Percentiles rank a stretch among this genome's conserved stretches.
Conservation (phyloP, 1,140 invertebrate genomes). For the Aphelenchoides besseyi region DNA sequence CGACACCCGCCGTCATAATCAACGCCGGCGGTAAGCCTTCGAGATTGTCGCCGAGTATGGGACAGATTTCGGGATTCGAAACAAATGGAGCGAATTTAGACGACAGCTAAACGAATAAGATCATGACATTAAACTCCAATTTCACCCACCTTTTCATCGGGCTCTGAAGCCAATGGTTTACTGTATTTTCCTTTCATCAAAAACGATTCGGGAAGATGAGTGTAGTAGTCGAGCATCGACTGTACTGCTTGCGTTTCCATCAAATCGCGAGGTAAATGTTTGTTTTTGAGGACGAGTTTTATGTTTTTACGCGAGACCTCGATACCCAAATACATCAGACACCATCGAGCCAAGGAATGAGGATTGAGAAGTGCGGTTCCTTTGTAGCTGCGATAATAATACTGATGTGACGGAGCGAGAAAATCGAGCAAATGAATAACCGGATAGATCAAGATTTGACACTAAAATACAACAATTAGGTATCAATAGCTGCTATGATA, state of each 20-base stretch:
- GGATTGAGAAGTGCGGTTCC: constrained; percentile 48
- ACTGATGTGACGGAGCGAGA: constrained; percentile 45
- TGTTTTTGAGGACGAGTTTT: constrained; percentile 41
- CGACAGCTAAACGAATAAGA: constrained; percentile 31
- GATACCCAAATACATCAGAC: constrained; percentile 48
- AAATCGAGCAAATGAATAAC: constrained; percentile 51
- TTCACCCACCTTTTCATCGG: neutral
- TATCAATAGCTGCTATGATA: neutral
- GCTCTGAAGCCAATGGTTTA: neutral
- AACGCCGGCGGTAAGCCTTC: constrained; percentile 37
- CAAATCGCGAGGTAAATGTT: constrained; percentile 38
- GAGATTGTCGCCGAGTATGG: constrained; percentile 38
- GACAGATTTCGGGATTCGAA: constrained; percentile 44
- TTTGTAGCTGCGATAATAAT: constrained; percentile 45
- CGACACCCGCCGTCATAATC: constrained; percentile 43
- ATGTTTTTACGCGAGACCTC: constrained; percentile 43
- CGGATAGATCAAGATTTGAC: constrained; percentile 48
- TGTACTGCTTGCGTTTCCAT: constrained; percentile 13
- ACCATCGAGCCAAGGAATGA: constrained; percentile 41
- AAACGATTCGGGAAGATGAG: constrained; percentile 27
- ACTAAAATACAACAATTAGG: constrained; percentile 33
- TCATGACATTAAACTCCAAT: neutral
- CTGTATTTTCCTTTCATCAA: constrained; percentile 12
- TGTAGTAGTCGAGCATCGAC: constrained; percentile 24
- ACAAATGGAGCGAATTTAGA: constrained; percentile 29